A percentile compares a stretch with the other conserved stretches of the same genome.
These are phyloP conservation scores for Stomatorhinus walkeri DNA, from an alignment of 2,797 vertebrate species.

Conservation along the genomic window DNA sequence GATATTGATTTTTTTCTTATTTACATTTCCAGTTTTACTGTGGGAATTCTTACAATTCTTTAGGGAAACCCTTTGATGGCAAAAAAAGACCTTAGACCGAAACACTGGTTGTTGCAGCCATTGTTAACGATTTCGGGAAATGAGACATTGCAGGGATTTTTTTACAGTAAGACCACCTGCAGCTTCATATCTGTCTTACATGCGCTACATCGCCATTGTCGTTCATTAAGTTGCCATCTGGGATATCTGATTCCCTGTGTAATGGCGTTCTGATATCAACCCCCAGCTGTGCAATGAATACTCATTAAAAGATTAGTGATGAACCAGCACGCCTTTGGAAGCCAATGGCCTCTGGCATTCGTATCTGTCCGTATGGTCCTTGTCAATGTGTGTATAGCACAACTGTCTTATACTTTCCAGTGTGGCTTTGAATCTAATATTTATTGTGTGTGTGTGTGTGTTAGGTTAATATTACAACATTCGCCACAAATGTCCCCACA, in stretches of 20 bases:
- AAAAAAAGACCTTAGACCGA: not conserved
- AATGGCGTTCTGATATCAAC: not conserved
- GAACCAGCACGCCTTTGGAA: not conserved
- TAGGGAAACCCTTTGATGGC: not conserved
- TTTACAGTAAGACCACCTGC: not conserved
- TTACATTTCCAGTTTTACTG: slow-evolving; percentile 7
- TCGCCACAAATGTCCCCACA: not conserved
- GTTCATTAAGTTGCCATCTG: not conserved
- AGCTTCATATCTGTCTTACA: not conserved
- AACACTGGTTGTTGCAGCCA: not conserved
- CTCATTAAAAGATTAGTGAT: not conserved
- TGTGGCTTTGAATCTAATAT: not conserved
- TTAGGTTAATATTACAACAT: not conserved
- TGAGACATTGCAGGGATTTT: not conserved
- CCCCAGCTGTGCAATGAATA: not conserved
- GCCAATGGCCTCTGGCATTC: not conserved
- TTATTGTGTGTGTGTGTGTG: not conserved
- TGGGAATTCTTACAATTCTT: not conserved
- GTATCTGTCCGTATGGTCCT: not conserved
- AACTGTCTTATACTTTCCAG: not conserved
- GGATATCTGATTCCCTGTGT: not conserved
- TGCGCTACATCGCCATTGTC: not conserved
- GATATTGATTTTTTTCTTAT: slow-evolving; percentile 23
- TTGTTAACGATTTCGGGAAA: slow-evolving; percentile 7
- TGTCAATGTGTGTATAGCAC: not conserved